These are phyloP conservation scores for Melieria omissa DNA, from an alignment of 2,888 invertebrate genomes.

Conservation along the genomic window DNA sequence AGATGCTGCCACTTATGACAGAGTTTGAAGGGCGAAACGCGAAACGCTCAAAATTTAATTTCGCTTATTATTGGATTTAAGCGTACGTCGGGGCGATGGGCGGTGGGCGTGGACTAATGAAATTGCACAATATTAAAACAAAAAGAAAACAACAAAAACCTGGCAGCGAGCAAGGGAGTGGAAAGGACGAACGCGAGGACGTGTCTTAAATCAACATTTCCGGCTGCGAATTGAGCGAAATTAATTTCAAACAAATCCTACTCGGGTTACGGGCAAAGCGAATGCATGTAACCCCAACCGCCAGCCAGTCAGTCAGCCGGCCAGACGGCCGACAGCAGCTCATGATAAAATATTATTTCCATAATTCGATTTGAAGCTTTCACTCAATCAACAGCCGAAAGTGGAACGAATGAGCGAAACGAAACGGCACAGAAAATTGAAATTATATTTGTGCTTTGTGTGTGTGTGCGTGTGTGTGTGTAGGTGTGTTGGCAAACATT, in stretches of 20 bases:
- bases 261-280: background rate
- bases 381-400: constrained; percentile 37
- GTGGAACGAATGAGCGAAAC: background rate
- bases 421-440: constrained; percentile 27
- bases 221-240: constrained; percentile 43
- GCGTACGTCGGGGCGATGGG: no score
- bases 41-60: no score
- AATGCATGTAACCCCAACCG: background rate
- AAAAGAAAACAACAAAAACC: background rate
- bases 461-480: no score
- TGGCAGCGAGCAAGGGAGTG: background rate
- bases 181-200: background rate
- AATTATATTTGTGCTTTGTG: constrained; percentile 25
- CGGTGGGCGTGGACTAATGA: no score
- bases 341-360: constrained; percentile 38
- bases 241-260: constrained; percentile 41
- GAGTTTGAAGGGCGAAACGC: no score
- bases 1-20: no score
- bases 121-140: constrained; percentile 9
- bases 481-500: constrained; percentile 13
- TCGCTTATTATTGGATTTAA: no score
- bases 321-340: background rate
- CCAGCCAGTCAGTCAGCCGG: background rate
- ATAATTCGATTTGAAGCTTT: constrained; percentile 41
- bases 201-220: constrained; percentile 31